Conservation (phyloP, 2,797 vertebrate species). For the Discoglossus pictus region DNA sequence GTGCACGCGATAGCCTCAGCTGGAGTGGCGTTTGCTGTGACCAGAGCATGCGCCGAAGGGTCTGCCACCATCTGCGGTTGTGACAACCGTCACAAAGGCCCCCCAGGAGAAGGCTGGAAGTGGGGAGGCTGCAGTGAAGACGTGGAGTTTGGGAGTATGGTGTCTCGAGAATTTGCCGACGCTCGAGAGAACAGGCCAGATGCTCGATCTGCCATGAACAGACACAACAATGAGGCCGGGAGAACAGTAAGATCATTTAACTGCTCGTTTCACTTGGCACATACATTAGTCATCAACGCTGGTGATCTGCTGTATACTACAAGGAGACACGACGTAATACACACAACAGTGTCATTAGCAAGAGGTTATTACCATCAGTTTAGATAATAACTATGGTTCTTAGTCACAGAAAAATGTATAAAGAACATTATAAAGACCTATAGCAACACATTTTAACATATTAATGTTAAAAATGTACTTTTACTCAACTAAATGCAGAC, state of each 20-base stretch:
- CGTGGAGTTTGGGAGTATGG: conserved; percentile 93
- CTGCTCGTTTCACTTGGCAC: conserved; percentile 9
- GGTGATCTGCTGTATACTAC: neutral
- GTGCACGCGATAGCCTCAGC: conserved; percentile 95
- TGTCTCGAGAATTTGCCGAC: conserved; percentile 94
- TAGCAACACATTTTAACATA: no score
- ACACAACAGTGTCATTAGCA: no score
- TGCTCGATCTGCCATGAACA: conserved; percentile 95
- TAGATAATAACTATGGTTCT: no score
- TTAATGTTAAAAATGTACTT: no score
- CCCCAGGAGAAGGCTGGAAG: conserved; percentile 93
- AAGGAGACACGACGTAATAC: no score
- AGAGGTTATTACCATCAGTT: no score
- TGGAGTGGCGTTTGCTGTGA: conserved; percentile 92
- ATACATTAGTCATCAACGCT: neutral
- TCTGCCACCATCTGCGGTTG: conserved; percentile 92
- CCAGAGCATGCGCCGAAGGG: conserved; percentile 93
- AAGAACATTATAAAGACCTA: no score
- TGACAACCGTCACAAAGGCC: conserved; percentile 88
- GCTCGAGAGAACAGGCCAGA: conserved; percentile 94
- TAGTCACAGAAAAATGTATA: no score
- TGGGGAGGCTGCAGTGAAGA: conserved; percentile 98
- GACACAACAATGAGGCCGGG: conserved; percentile 96
- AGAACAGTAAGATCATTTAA: conserved; percentile 75
- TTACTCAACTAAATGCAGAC: no score